These are phyloP conservation scores for Aptenodytes patagonicus DNA, from an alignment of 2,113 vertebrate species.

Conservation along the genomic window DNA sequence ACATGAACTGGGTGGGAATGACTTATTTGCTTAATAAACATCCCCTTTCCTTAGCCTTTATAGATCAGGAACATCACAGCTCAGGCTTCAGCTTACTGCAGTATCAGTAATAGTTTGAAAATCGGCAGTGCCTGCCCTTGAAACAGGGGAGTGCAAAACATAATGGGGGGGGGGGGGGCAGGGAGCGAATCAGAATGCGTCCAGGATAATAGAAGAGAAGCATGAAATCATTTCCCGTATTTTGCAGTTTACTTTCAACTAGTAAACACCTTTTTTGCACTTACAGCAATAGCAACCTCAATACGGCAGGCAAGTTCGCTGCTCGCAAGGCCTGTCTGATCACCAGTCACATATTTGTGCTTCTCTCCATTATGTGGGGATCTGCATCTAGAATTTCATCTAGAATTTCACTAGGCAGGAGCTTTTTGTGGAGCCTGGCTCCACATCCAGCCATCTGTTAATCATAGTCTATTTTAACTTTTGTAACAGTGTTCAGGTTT, in stretches of 20 bases:
- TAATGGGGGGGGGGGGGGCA: rapidly evolving
- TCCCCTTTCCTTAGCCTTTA: not conserved
- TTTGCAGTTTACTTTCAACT: not conserved
- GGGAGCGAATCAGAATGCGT: not conserved
- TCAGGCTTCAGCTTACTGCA: conserved; percentile 25
- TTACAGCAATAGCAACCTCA: not conserved
- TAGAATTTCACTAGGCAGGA: not conserved
- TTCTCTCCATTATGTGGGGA: not conserved
- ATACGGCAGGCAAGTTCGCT: not conserved
- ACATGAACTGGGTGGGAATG: not conserved
- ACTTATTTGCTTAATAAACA: not conserved
- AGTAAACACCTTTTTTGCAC: not conserved
- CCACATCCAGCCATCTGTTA: not conserved
- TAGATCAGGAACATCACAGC: not conserved
- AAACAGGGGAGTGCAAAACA: not conserved
- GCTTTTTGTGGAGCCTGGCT: not conserved
- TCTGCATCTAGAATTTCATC: not conserved
- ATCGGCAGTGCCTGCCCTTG: not conserved
- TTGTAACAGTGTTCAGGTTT: conserved; percentile 64
- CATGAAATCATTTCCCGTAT: not conserved
- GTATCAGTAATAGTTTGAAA: not conserved
- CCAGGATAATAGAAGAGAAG: not conserved
- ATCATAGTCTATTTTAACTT: conserved; percentile 73
- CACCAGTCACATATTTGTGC: not conserved
- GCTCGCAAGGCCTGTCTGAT: not conserved